Base-by-base conservation (phyloP, 2,888 invertebrate species). In the Petrolisthes manimaculis region DNA sequence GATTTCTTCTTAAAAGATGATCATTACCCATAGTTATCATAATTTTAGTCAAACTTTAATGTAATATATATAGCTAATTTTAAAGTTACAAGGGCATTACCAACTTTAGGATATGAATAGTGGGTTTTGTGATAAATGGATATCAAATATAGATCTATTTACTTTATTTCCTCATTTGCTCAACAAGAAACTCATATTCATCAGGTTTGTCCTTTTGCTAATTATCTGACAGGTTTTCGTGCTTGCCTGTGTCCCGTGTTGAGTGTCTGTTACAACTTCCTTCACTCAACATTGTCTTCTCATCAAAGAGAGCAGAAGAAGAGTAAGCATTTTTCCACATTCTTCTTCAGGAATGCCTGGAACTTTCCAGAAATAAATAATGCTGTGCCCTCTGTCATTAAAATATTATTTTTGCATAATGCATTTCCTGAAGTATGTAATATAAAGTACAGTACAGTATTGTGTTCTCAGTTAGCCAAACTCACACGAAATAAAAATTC, bases 201-300 rank as follows among this genome's bases (percentile, higher is more conserved):
- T 55, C 53, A 80, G 24, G 24, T 81, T 83, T 83, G 53, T 71
- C 21, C 0, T 37, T 37, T 12, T 61, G 61, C 9, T 61, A 18
- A 37, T 18, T 69, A 5, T 71, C n/a, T 86, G 97, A 99, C 93
- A 94, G 99, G 89, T 99, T 99, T 94, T 97, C 97, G 91, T 99
- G 99, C 93, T 94, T 98, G 92, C 99, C 99, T 0, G 97, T 98
- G 0, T 98, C 98, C 5, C 94, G 98, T 90, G 98, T 99, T 2
- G 98, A 99, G 94, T 99, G 99, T 92, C 96, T 98, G 95, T 94
- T 99, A 91, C 97, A 98, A 93, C 94, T 99, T 92, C 99, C 99
- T 8, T 97, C 97, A n/a, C 94, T 99, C 91, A 98, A 98, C 93
- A 96, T 99, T 92, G 97, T 99, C 3, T 98, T 99, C 93, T 99